Evolutionary conservation across 2,888 invertebrate species (phyloP).

Genomic region (Synanthedon formicaeformis): DNA sequence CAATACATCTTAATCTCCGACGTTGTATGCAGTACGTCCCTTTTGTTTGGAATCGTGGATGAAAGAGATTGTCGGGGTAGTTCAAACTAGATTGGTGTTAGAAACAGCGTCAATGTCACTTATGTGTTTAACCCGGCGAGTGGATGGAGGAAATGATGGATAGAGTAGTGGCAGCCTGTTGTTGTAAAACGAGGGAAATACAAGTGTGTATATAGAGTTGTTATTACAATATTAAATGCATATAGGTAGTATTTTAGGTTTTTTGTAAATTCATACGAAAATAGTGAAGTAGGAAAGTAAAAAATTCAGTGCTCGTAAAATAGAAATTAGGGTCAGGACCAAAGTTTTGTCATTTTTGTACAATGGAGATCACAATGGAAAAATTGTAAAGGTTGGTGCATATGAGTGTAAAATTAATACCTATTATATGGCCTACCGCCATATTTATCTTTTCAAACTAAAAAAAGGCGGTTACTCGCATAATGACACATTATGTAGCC

Average conservation of each 20-base stretch:
- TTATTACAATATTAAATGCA: constrained; percentile 4
- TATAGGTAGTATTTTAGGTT: neutral
- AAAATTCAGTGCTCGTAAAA: too few relatives aligned
- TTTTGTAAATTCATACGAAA: neutral
- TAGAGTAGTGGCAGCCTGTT: constrained; percentile 50
- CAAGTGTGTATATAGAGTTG: constrained; percentile 33
- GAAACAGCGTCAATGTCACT: constrained; percentile 64
- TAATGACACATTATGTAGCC: too few relatives aligned
- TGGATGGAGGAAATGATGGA: constrained; percentile 69
- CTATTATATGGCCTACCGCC: too few relatives aligned
- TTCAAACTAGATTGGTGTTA: constrained; percentile 21
- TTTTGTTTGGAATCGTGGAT: constrained; percentile 13
- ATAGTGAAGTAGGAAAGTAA: too few relatives aligned
- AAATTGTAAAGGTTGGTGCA: too few relatives aligned
- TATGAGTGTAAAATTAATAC: too few relatives aligned
- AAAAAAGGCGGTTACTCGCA: too few relatives aligned
- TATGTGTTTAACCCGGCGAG: constrained; percentile 69
- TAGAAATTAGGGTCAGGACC: too few relatives aligned
- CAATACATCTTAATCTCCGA: constrained; percentile 28
- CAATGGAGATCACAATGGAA: too few relatives aligned
- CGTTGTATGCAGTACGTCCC: constrained; percentile 7
- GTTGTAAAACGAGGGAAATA: constrained; percentile 37
- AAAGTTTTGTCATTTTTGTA: too few relatives aligned
- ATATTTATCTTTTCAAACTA: too few relatives aligned
- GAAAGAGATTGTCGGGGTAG: constrained; percentile 12